These are phyloP conservation scores for Crocuta crocuta DNA, from an alignment of 2,113 vertebrate genomes.

Conservation along the genomic window DNA sequence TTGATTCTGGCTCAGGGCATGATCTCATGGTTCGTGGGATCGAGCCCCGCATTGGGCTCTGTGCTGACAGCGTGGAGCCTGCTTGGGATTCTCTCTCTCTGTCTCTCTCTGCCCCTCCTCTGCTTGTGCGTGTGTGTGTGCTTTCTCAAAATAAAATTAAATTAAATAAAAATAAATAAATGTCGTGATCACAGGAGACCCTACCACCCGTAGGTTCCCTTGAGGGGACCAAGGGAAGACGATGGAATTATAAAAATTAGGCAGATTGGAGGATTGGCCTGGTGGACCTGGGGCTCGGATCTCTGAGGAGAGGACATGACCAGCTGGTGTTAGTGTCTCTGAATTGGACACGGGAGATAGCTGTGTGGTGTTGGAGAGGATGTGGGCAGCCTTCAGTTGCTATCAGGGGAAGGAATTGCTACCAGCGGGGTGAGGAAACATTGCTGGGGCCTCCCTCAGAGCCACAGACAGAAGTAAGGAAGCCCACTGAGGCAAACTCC, in stretches of 20 bases:
- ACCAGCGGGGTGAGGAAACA: accelerated
- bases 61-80: too few species aligned
- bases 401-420: accelerated
- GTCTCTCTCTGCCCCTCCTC: too few species aligned
- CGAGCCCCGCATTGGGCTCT: too few species aligned
- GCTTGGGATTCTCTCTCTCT: too few species aligned
- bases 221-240: neutral
- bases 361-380: neutral
- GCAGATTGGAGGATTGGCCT: neutral
- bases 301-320: neutral
- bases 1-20: too few species aligned
- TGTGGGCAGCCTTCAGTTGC: neutral
- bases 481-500: neutral
- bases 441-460: neutral
- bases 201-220: neutral
- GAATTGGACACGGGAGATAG: neutral
- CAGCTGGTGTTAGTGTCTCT: neutral
- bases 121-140: too few species aligned
- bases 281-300: too few species aligned
- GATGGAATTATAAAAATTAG: too few species aligned
- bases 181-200: neutral
- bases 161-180: neutral
- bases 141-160: too few species aligned
- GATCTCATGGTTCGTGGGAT: too few species aligned
- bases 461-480: neutral